These are phyloP conservation scores for Clanis bilineata DNA, from an alignment of 2,888 invertebrate genomes.

Conservation along the genomic window DNA sequence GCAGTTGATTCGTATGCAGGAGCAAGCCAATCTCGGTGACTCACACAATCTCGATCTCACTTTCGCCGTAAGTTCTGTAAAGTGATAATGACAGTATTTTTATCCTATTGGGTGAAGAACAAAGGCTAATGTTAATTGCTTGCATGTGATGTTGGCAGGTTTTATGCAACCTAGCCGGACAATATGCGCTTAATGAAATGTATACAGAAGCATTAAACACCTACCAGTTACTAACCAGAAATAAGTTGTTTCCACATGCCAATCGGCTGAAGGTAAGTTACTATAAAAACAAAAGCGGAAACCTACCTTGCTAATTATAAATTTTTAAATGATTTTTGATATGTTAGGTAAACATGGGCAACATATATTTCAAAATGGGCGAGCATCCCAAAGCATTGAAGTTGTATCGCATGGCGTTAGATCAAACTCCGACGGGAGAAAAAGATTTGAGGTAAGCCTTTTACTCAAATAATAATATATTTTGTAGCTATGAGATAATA, in stretches of 20 bases:
- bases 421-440: slow-evolving; percentile 96
- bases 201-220: slow-evolving; percentile 97
- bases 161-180: slow-evolving; percentile 96
- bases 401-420: slow-evolving; percentile 98
- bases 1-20: slow-evolving; percentile 93
- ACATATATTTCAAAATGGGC: slow-evolving; percentile 97
- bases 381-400: slow-evolving; percentile 97
- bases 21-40: slow-evolving; percentile 94
- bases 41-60: slow-evolving; percentile 97
- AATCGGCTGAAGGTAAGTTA: slow-evolving; percentile 91
- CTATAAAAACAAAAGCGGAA: neutral
- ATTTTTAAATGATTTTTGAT: neutral
- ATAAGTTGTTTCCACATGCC: slow-evolving; percentile 96
- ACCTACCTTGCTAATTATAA: too few relatives aligned
- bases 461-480: neutral
- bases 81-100: too few relatives aligned
- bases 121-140: neutral
- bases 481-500: too few relatives aligned
- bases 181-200: slow-evolving; percentile 97
- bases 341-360: slow-evolving; percentile 93
- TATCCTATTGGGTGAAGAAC: neutral
- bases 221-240: slow-evolving; percentile 96
- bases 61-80: slow-evolving; percentile 87
- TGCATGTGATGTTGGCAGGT: slow-evolving; percentile 83
- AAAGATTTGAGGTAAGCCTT: slow-evolving; percentile 90